Conservation (phyloP, 2,797 vertebrate genomes). For the Sebastiscus tertius region DNA sequence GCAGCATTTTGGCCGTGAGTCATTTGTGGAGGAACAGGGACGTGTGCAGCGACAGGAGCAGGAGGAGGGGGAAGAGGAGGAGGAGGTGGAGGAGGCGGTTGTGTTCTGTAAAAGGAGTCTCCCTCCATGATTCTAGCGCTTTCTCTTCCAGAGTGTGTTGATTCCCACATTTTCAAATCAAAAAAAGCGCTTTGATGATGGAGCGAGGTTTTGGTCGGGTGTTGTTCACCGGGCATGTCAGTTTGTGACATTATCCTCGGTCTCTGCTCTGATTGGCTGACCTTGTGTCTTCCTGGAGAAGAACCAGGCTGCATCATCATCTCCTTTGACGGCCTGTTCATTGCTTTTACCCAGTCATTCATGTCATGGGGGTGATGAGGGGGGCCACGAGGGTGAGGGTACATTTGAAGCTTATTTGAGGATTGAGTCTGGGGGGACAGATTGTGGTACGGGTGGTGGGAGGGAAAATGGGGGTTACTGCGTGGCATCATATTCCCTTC, state of each 20-base stretch:
- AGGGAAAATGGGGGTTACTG: constrained; percentile 70
- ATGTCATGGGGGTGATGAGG: constrained; percentile 77
- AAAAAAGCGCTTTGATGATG: constrained; percentile 78
- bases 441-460: constrained; percentile 79
- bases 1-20: constrained; percentile 51
- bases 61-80: constrained; percentile 38
- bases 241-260: constrained; percentile 70
- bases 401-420: constrained; percentile 80
- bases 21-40: constrained; percentile 49
- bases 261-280: constrained; percentile 75
- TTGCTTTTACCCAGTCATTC: constrained; percentile 80
- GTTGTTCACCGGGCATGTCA: constrained; percentile 70
- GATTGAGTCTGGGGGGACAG: constrained; percentile 71
- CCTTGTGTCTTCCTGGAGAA: constrained; percentile 76
- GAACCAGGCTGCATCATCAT: constrained; percentile 74
- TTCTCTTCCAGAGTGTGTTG: constrained; percentile 71
- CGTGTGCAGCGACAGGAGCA: constrained; percentile 54
- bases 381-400: constrained; percentile 75
- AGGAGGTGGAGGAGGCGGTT: constrained; percentile 49
- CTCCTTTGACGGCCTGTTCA: constrained; percentile 79
- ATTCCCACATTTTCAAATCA: constrained; percentile 84
- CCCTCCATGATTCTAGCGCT: constrained; percentile 69
- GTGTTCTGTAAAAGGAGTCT: constrained; percentile 72
- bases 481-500: constrained; percentile 75
- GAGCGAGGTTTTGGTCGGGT: constrained; percentile 62